These are phyloP conservation scores for Drosophila pallidifrons DNA, from an alignment of 1,140 invertebrate species.

Conservation along the genomic window DNA sequence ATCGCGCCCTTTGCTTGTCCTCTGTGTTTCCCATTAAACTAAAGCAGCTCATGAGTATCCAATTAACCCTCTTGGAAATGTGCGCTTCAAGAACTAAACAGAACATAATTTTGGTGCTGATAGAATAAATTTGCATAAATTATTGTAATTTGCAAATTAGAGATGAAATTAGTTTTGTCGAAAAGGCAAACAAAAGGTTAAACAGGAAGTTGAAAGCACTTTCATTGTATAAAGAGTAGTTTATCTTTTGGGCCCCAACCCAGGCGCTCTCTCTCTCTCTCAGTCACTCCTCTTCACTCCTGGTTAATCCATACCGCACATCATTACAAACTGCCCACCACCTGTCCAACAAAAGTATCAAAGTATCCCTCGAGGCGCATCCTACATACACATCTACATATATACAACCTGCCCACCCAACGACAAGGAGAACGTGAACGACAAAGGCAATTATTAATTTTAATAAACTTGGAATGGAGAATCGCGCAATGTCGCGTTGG, in stretches of 20 bases:
- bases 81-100: not conserved
- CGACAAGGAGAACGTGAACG: conserved; percentile 27
- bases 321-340: conserved; percentile 25
- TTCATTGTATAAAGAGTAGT: not conserved
- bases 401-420: conserved; percentile 36
- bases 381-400: conserved; percentile 5
- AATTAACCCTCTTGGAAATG: not conserved
- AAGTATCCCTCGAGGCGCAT: conserved; percentile 30
- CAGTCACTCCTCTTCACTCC: not conserved
- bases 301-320: conserved; percentile 18
- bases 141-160: conserved; percentile 6
- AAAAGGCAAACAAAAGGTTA: conserved; percentile 1
- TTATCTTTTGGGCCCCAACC: not conserved
- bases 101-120: conserved; percentile 2
- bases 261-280: not conserved
- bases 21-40: not conserved
- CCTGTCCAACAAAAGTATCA: conserved; percentile 27
- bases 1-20: not conserved
- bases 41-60: not conserved
- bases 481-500: not conserved
- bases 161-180: conserved; percentile 20
- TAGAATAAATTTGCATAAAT: conserved; percentile 28
- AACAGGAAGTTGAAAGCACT: conserved; percentile 2
- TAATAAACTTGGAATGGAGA: conserved; percentile 68
- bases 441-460: conserved; percentile 75